These are phyloP conservation scores for Bergia puertoricense DNA, from an alignment of 92 coral and sea anemone genomes.

Conservation along the genomic window DNA sequence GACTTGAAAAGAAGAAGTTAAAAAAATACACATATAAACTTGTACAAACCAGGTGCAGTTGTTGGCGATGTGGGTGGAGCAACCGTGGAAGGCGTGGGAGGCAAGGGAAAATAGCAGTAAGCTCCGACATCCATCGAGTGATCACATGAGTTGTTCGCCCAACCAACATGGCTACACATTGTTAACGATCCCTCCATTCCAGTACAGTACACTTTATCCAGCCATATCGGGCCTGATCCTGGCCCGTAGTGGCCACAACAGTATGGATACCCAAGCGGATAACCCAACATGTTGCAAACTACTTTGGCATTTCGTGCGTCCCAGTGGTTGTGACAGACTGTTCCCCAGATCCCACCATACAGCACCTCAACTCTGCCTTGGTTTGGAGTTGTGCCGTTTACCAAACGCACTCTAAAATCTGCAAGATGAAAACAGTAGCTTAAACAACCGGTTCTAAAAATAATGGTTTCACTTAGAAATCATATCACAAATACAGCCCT, in stretches of 20 bases:
- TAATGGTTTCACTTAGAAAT: too few relatives aligned
- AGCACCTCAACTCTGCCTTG: constrained; percentile 41
- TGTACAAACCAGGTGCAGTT: constrained; percentile 1
- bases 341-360: constrained; percentile 42
- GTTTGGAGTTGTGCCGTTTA: constrained; percentile 22
- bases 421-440: background rate
- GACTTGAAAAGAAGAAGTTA: background rate
- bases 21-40: background rate
- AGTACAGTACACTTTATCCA: constrained; percentile 33
- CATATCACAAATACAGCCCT: background rate
- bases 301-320: constrained; percentile 33
- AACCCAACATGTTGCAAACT: constrained; percentile 35
- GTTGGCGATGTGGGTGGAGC: background rate
- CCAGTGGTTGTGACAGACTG: constrained; percentile 41
- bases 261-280: constrained; percentile 36
- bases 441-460: background rate
- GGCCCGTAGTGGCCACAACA: constrained; percentile 32
- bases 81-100: background rate
- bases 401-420: constrained; percentile 36
- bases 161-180: constrained; percentile 27
- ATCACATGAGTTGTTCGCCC: constrained; percentile 28
- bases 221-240: constrained; percentile 33
- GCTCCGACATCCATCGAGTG: constrained; percentile 37
- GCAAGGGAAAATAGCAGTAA: constrained; percentile 31
- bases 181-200: constrained; percentile 27